A percentile compares a stretch with the other conserved stretches of the same genome.
Conservation (phyloP, 30 jellyfish, hydroid and myxozoan genomes). For the Aurelia coerulea region DNA sequence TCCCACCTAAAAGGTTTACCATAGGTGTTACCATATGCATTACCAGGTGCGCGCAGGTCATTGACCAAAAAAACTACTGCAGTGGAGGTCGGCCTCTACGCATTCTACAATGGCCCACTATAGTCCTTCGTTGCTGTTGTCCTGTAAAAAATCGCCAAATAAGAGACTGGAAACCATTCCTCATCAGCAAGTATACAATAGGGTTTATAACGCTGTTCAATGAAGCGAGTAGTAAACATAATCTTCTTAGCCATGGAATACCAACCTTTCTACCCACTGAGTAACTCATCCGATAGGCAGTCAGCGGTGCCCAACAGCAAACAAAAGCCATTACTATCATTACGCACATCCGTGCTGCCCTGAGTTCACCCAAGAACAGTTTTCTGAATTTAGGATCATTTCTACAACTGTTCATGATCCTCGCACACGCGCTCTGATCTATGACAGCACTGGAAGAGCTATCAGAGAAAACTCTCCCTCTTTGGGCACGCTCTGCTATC, state of each 20-base stretch:
- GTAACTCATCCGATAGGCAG: constrained; percentile 40
- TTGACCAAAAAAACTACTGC: no score
- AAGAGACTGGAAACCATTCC: constrained; percentile 31
- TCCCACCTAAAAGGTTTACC: no score
- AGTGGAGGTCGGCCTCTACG: no score
- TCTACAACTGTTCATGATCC: neutral
- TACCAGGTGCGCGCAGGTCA: no score
- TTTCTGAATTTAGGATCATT: neutral
- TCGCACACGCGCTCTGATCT: neutral
- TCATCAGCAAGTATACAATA: constrained; percentile 36
- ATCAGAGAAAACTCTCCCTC: neutral
- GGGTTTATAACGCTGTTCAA: constrained; percentile 53
- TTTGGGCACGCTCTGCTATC: neutral
- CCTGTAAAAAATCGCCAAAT: constrained; percentile 39
- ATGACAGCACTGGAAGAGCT: neutral
- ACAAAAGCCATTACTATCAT: constrained; percentile 31
- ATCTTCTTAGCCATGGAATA: constrained; percentile 50
- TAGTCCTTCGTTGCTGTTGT: neutral
- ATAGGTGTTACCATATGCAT: no score
- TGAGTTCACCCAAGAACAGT: constrained; percentile 28
- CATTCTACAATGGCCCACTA: no score
- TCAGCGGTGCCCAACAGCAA: constrained; percentile 42
- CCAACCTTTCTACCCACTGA: constrained; percentile 35
- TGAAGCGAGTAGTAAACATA: constrained; percentile 33
- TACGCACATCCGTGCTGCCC: constrained; percentile 52